Evolutionary conservation across 2,113 vertebrate genomes (phyloP), one percentile per base, ranked within the genome.

Genomic region (Anser brachyrhynchus): DNA sequence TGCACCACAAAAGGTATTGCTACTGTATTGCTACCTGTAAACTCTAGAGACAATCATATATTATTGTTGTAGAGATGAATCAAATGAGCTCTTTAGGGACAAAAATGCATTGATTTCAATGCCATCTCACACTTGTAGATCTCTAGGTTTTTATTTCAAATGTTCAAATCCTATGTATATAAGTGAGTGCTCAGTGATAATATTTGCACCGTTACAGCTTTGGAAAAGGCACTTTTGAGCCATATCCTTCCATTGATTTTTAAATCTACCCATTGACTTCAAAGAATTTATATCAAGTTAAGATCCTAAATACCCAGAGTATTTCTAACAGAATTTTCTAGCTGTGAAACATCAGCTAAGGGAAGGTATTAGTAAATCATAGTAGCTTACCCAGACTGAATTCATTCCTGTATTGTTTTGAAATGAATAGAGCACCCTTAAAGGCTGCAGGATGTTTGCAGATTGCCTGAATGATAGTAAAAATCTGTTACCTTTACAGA

Each of bases 241-340:
- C 51, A 28, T 90, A 80, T 89, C 69, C 55, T 90, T 70, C 43
- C 55, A 94, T 85, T 65, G 91, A 95, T 93, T 97, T 93, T 95
- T 92, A 95, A 89, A 90, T 93, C 80, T 72, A 39, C 39, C 43
- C 84, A 84, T 95, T 87, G 84, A 90, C 67, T 91, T 94, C 33
- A 58, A 76, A 77, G n/a, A 88, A 90, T 94, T 95, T 86, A 92
- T 77, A 80, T 71, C 83, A 95, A 58, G 49, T 84, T 87, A 67
- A 90, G 33, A 33, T 75, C 62, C 39, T 67, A 58, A 92, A 69
- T 61, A 79, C 29, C 22, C 11, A 5, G 5, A 74, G 23, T 93
- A 37, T 67, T 92, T 90, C 75, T 92, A 57, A 83, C 39, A 31
- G 69, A 72, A 35, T 46, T 90, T 93, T 81, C 12, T 73, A 81